Conservation (phyloP, 35 echinoderm and acorn worm species). For the Heliocidaris erythrogramma region DNA sequence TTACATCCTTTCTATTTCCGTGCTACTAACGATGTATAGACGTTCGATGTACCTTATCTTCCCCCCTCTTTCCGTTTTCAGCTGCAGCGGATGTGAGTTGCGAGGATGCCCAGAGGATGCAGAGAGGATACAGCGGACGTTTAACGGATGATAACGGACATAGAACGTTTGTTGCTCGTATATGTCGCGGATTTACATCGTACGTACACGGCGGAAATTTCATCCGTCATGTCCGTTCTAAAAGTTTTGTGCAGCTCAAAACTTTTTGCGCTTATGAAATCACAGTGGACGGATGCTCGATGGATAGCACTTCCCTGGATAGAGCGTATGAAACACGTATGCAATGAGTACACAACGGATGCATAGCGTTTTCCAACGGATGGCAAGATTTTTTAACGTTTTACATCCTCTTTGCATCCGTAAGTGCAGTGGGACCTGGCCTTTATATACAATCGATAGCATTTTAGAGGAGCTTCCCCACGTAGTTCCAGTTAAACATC, state of each 20-base stretch:
- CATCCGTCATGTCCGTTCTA: no score
- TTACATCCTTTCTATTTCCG: slow-evolving; percentile 43
- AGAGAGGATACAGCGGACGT: slow-evolving; percentile 34
- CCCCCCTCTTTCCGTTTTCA: slow-evolving; percentile 29
- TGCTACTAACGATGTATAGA: slow-evolving; percentile 40
- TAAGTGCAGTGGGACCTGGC: no score
- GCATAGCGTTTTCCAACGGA: slow-evolving; percentile 27
- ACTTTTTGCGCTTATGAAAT: slow-evolving; percentile 37
- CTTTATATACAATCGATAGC: no score
- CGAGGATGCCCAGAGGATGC: slow-evolving; percentile 35
- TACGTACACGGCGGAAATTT: no score
- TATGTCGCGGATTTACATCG: no score
- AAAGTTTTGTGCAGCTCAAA: slow-evolving; percentile 24
- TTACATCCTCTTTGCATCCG: slow-evolving; percentile 39
- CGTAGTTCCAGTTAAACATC: no score
- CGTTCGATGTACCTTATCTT: slow-evolving; percentile 27
- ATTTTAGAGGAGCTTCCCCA: no score
- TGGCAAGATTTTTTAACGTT: slow-evolving; percentile 1
- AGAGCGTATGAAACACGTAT: neutral
- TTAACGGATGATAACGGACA: slow-evolving; percentile 36
- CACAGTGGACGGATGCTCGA: slow-evolving; percentile 29
- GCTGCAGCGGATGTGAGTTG: slow-evolving; percentile 14
- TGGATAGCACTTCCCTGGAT: slow-evolving; percentile 24
- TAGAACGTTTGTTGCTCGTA: slow-evolving; percentile 34
- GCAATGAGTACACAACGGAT: slow-evolving; percentile 20